These are phyloP conservation scores for Oikopleura albicans DNA, from an alignment of 23 tunicate genomes.

Conservation along the genomic window DNA sequence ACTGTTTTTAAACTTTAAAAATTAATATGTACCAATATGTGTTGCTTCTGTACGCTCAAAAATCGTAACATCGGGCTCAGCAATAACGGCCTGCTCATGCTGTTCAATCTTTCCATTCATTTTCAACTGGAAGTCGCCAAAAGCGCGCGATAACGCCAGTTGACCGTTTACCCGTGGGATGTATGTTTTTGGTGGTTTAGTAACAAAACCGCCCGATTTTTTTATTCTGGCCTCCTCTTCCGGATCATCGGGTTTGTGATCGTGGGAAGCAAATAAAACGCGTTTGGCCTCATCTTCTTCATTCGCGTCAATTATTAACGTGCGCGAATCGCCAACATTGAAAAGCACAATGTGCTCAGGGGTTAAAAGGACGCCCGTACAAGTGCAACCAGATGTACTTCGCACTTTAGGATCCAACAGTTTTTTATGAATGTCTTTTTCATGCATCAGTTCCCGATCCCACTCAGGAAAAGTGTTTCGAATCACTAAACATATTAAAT, in stretches of 20 bases:
- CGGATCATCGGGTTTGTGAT: constrained; percentile 83
- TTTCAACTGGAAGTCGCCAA: constrained; percentile 71
- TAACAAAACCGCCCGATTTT: constrained; percentile 83
- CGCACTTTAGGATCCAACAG: not conserved
- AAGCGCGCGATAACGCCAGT: constrained; percentile 70
- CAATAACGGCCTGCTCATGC: not conserved
- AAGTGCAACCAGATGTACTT: not conserved
- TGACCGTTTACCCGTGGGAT: constrained; percentile 69
- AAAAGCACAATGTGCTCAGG: not conserved
- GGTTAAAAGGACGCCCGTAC: not conserved
- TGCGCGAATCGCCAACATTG: not conserved
- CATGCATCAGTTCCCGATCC: not conserved
- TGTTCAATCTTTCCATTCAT: constrained; percentile 19
- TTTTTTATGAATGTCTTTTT: not conserved
- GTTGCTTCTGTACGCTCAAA: not conserved
- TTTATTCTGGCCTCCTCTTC: constrained; percentile 58
- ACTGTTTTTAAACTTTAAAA: too few relatives aligned
- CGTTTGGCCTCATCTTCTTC: not conserved
- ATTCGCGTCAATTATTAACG: not conserved
- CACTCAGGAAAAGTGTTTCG: not conserved
- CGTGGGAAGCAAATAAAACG: not conserved
- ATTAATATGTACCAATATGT: too few relatives aligned
- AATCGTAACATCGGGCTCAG: not conserved
- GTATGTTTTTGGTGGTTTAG: constrained; percentile 17
- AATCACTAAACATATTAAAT: too few relatives aligned